Conservation (phyloP, 1,140 invertebrate species). For the Nilaparvata lugens region DNA sequence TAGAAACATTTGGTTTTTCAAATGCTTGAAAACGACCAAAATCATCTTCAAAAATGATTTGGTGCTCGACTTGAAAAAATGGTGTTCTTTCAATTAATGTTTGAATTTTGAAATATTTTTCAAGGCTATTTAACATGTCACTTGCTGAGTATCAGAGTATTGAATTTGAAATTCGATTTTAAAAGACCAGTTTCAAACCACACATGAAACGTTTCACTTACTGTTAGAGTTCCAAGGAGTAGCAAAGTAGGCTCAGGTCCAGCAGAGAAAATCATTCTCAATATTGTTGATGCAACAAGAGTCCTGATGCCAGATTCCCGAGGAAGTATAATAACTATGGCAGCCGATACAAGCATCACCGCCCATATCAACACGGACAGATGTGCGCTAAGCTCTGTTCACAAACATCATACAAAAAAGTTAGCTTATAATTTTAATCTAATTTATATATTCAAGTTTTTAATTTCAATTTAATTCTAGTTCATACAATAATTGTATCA, state of each 20-base stretch:
- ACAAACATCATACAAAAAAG: neutral
- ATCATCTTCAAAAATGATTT: too few relatives aligned
- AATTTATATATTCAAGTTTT: too few relatives aligned
- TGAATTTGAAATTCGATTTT: neutral
- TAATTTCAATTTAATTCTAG: too few relatives aligned
- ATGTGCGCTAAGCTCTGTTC: slow-evolving; percentile 64
- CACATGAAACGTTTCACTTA: slow-evolving; percentile 33
- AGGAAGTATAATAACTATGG: slow-evolving; percentile 69
- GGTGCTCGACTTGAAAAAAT: too few relatives aligned
- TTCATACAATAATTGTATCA: too few relatives aligned
- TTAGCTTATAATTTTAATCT: neutral
- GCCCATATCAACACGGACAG: slow-evolving; percentile 81
- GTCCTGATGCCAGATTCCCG: slow-evolving; percentile 68
- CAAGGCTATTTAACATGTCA: too few relatives aligned
- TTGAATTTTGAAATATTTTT: neutral
- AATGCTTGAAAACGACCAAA: too few relatives aligned
- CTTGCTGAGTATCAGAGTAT: too few relatives aligned
- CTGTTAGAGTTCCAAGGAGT: slow-evolving; percentile 75
- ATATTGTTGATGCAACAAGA: slow-evolving; percentile 68
- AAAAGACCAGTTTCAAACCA: neutral
- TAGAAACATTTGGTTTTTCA: too few relatives aligned
- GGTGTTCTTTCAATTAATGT: too few relatives aligned
- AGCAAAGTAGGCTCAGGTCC: slow-evolving; percentile 85
- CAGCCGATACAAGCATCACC: slow-evolving; percentile 63
- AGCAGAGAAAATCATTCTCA: slow-evolving; percentile 79